A percentile compares a stretch with the other conserved stretches of the same genome.
phyloP scores from a whole-genome alignment of 23 tunicate species.

The Styela clava region DNA sequence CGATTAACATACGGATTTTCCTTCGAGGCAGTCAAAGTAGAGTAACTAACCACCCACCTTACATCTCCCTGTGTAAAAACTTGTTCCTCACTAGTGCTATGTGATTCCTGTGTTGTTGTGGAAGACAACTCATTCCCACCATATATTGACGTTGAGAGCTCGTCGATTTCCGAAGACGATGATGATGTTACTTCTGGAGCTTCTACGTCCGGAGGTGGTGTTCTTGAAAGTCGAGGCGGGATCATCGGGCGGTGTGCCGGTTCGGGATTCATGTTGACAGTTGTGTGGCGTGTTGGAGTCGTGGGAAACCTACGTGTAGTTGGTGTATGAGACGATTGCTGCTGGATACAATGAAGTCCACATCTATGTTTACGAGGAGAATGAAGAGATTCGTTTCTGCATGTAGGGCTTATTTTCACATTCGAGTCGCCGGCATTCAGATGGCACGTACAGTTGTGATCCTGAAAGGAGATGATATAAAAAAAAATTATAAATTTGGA shows the following conservation, averaged over 20 bases:
- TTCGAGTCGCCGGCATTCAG: not conserved
- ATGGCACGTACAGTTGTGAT: not conserved
- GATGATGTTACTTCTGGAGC: not conserved
- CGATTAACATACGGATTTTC: too few species aligned
- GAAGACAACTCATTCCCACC: not conserved
- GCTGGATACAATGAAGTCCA: conserved; percentile 14
- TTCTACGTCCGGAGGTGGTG: not conserved
- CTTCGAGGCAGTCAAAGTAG: too few species aligned
- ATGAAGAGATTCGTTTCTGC: conserved; percentile 1
- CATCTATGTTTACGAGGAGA: not conserved
- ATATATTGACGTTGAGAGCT: not conserved
- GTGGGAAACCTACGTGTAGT: not conserved
- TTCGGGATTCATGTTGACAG: not conserved
- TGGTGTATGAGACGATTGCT: not conserved
- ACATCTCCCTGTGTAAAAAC: not conserved
- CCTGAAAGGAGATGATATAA: not conserved
- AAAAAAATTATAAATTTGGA: not conserved
- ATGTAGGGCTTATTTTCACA: not conserved
- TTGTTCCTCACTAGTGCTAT: too few species aligned
- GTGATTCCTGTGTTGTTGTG: not conserved
- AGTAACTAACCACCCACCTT: too few species aligned
- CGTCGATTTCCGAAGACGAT: not conserved
- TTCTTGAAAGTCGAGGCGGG: not conserved
- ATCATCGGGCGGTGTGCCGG: not conserved
- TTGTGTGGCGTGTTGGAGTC: not conserved